phyloP scores from a whole-genome alignment of 2,888 invertebrate genomes.

The Tetragnatha montana region DNA sequence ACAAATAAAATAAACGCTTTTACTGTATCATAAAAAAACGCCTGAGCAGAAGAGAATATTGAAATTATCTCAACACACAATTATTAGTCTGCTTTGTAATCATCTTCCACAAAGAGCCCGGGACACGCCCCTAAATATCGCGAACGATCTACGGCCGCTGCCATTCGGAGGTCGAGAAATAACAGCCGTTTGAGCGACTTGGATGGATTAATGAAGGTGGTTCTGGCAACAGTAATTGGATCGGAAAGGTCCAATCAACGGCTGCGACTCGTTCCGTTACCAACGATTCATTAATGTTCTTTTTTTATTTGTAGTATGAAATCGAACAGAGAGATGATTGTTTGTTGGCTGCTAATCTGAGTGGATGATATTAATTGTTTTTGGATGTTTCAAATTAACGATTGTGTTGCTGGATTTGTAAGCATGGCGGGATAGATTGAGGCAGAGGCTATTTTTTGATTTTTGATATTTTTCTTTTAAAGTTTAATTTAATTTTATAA shows the following conservation, averaged over 20 bases:
- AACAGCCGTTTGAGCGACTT: conserved; percentile 31
- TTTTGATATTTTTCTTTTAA: no score
- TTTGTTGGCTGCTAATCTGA: neutral
- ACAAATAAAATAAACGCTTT: conserved; percentile 10
- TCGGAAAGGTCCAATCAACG: conserved; percentile 37
- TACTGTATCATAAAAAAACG: neutral
- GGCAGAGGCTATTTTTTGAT: no score
- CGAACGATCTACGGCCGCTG: conserved; percentile 28
- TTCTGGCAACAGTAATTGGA: conserved; percentile 59
- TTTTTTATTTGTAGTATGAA: neutral
- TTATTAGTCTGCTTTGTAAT: conserved; percentile 61
- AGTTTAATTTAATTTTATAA: no score
- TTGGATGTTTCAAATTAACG: neutral
- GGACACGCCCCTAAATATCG: conserved; percentile 55
- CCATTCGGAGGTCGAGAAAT: conserved; percentile 29
- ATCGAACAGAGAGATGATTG: neutral
- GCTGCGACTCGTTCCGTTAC: neutral
- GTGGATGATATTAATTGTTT: neutral
- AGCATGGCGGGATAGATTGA: no score
- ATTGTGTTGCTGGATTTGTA: neutral
- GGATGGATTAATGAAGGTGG: conserved; percentile 49
- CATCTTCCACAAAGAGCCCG: conserved; percentile 23
- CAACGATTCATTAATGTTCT: neutral
- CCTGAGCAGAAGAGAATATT: conserved; percentile 53
- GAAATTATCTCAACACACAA: conserved; percentile 67